Percentiles rank a stretch among this genome's conserved stretches.
Conservation (phyloP, 2,888 invertebrate genomes). For the Hedychridium roseum region DNA sequence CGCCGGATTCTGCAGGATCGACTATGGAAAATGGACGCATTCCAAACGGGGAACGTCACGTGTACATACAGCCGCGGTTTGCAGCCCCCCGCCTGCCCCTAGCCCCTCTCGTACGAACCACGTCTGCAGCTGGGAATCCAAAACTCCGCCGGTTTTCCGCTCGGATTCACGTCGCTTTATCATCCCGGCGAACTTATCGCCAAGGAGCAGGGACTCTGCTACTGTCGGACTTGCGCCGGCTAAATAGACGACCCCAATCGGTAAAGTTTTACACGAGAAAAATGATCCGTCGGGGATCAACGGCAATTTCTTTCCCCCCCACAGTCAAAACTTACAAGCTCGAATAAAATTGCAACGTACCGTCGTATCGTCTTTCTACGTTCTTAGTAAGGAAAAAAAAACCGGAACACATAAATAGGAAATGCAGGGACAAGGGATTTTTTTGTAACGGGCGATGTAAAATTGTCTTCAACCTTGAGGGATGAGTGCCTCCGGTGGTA, state of each 20-base stretch:
- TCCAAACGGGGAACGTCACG: conserved; percentile 21
- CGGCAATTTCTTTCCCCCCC: no score
- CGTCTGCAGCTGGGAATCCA: not conserved
- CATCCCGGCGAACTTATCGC: conserved; percentile 26
- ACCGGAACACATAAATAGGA: no score
- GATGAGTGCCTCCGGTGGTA: no score
- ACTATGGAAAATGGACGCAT: conserved; percentile 32
- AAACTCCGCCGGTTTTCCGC: conserved; percentile 20
- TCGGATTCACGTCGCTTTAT: conserved; percentile 26
- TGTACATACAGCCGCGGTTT: not conserved
- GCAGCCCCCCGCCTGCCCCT: not conserved
- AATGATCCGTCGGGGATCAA: no score
- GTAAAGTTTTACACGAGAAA: no score
- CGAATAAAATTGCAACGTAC: no score
- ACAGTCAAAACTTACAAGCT: no score
- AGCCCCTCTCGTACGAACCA: not conserved
- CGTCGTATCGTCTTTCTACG: no score
- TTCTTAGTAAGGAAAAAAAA: no score
- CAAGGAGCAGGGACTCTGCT: not conserved
- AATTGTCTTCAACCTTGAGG: no score
- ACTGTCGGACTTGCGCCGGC: not conserved
- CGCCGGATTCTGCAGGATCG: conserved; percentile 21
- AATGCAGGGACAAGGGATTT: no score
- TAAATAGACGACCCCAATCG: not conserved
- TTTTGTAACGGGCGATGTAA: no score